Evolutionary conservation across 2,888 invertebrate genomes (phyloP).

Genomic region (Pristionchus entomophagus): DNA sequence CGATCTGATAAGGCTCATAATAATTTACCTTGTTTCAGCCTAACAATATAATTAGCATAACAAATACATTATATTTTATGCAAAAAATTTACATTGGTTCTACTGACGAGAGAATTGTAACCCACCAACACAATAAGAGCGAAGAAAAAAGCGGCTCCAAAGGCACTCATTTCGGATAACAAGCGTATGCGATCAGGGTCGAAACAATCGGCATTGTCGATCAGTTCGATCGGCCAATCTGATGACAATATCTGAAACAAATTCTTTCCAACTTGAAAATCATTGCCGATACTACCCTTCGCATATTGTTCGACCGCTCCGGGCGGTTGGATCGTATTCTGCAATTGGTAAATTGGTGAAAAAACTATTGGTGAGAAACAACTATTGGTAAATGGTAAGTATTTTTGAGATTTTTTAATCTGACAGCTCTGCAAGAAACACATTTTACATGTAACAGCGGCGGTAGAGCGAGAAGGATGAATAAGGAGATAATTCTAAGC

Average conservation of each 20-base stretch:
- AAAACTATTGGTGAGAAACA: neutral
- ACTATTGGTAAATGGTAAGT: neutral
- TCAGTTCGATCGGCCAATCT: neutral
- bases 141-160: neutral
- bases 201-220: neutral
- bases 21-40: too few species aligned
- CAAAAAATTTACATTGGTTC: neutral
- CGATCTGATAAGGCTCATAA: too few species aligned
- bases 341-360: neutral
- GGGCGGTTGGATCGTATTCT: neutral
- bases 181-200: neutral
- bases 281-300: neutral
- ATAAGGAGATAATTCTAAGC: too few species aligned
- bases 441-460: too few species aligned
- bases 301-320: neutral
- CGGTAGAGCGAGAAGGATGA: too few species aligned
- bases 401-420: too few species aligned
- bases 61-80: neutral
- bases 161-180: neutral
- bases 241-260: neutral
- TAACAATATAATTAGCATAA: neutral
- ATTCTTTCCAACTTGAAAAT: neutral
- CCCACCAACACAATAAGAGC: neutral
- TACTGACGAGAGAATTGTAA: neutral
- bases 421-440: too few species aligned